These are phyloP conservation scores for Bujurquina vittata DNA, from an alignment of 2,113 vertebrate genomes.

Conservation along the genomic window DNA sequence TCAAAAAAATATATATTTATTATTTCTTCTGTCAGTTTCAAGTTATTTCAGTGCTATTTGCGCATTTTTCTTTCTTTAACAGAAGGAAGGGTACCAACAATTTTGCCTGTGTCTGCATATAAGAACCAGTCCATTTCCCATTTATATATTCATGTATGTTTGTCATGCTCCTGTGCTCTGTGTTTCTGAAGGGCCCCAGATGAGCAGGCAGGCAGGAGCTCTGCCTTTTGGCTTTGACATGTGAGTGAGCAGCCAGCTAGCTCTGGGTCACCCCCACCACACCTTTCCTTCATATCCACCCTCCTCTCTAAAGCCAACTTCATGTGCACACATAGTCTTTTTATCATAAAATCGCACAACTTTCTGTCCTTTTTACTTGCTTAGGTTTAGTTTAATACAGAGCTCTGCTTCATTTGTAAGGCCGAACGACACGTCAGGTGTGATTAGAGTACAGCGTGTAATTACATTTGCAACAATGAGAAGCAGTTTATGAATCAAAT, in stretches of 20 bases:
- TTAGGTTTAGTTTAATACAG: background rate
- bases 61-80: too few relatives aligned
- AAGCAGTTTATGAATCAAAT: background rate
- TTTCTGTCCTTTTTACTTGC: background rate
- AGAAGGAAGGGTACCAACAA: too few relatives aligned
- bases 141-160: background rate
- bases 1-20: too few relatives aligned
- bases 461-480: background rate
- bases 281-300: constrained; percentile 47
- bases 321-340: background rate
- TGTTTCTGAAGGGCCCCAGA: constrained; percentile 66
- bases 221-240: constrained; percentile 71
- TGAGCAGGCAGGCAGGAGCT: constrained; percentile 55
- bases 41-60: too few relatives aligned
- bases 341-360: background rate
- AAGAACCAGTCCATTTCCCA: too few relatives aligned
- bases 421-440: background rate
- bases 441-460: background rate
- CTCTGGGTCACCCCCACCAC: constrained; percentile 60
- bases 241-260: constrained; percentile 59
- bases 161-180: constrained; percentile 15
- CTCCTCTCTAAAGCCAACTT: constrained; percentile 1
- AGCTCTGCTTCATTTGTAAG: background rate
- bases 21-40: too few relatives aligned
- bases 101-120: too few relatives aligned